phyloP scores from a whole-genome alignment of 1,140 invertebrate genomes.

The Eupristina koningsbergeri region DNA sequence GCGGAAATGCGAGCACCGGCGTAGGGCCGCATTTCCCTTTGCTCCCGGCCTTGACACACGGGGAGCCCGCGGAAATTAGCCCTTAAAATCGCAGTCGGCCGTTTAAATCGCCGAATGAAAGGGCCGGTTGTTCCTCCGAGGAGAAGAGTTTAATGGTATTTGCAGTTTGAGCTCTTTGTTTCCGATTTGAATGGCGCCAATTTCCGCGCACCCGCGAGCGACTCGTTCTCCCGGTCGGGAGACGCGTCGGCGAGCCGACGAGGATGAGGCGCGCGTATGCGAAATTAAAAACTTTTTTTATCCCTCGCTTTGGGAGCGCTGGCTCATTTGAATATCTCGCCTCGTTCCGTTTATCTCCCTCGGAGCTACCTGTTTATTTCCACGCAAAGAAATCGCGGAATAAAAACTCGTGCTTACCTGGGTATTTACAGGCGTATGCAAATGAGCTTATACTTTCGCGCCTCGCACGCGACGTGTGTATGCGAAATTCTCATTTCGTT shows the following conservation, averaged over 20 bases:
- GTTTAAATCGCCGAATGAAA: too few species aligned
- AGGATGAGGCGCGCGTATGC: neutral
- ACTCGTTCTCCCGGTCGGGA: too few species aligned
- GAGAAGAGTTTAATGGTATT: too few species aligned
- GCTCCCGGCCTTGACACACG: too few species aligned
- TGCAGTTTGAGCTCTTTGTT: too few species aligned
- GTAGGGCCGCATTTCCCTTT: neutral
- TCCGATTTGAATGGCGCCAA: too few species aligned
- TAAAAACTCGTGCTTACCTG: neutral
- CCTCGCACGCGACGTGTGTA: constrained; percentile 39
- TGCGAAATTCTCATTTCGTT: neutral
- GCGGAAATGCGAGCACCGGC: too few species aligned
- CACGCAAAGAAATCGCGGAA: neutral
- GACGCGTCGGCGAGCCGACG: neutral
- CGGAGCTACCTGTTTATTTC: constrained; percentile 16
- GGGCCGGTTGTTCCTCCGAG: too few species aligned
- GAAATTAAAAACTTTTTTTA: neutral
- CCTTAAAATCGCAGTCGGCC: too few species aligned
- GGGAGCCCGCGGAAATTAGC: too few species aligned
- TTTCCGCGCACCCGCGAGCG: too few species aligned
- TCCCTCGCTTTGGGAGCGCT: neutral
- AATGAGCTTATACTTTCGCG: constrained; percentile 38
- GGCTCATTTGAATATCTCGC: constrained; percentile 21
- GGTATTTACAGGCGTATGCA: constrained; percentile 24
- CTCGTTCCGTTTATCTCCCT: constrained; percentile 9